Evolutionary conservation across 2,797 vertebrate genomes (phyloP).

Genomic region (Mallotus villosus): DNA sequence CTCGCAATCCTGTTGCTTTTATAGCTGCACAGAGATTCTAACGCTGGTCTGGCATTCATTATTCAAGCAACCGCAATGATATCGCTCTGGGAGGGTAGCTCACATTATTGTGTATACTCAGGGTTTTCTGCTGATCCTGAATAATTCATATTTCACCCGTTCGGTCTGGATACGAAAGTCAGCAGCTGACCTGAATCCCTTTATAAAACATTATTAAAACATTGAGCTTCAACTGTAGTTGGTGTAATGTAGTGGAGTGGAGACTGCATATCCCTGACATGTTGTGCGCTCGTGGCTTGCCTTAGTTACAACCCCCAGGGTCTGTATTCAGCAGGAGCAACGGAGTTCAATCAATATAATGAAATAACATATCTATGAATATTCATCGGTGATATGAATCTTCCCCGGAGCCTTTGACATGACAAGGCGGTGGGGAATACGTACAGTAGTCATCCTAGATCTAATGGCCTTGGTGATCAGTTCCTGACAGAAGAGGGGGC

Average conservation of each 20-base stretch:
- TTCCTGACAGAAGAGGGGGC: neutral
- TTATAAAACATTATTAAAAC: slow-evolving; percentile 17
- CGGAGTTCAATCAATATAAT: slow-evolving; percentile 11
- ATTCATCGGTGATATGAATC: slow-evolving; percentile 22
- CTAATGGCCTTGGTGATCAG: slow-evolving; percentile 60
- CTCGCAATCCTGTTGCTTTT: slow-evolving; percentile 30
- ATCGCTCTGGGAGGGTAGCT: slow-evolving; percentile 50
- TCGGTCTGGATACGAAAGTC: slow-evolving; percentile 20
- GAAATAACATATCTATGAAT: slow-evolving; percentile 26
- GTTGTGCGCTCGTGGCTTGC: neutral
- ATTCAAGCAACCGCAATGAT: slow-evolving; percentile 63
- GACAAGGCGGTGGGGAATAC: slow-evolving; percentile 34
- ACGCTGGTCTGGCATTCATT: slow-evolving; percentile 57
- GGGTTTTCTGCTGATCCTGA: slow-evolving; percentile 39
- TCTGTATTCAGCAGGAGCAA: neutral
- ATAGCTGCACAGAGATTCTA: slow-evolving; percentile 41
- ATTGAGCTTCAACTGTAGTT: neutral
- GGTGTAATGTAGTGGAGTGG: neutral
- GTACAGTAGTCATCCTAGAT: slow-evolving; percentile 28
- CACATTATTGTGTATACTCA: slow-evolving; percentile 26
- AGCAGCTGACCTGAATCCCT: slow-evolving; percentile 27
- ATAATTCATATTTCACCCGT: slow-evolving; percentile 57
- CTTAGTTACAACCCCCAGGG: neutral
- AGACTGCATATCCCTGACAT: neutral
- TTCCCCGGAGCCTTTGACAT: slow-evolving; percentile 7